phyloP scores from a whole-genome alignment of 2,888 invertebrate genomes.

The Cheilosia soror region DNA sequence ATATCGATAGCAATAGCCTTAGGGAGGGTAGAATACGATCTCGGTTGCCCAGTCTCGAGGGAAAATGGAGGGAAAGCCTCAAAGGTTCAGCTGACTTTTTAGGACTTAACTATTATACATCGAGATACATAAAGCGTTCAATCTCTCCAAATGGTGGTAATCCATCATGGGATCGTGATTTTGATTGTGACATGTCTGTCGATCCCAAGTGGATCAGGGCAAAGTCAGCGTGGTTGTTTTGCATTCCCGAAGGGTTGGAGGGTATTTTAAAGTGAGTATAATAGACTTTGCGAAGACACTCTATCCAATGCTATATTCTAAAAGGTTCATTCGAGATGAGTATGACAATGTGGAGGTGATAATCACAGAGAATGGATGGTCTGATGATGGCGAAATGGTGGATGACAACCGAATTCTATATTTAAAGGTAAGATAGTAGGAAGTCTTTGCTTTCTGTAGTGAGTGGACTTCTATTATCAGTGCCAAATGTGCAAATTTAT shows the following conservation, averaged over 20 bases:
- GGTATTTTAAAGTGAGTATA: slow-evolving; percentile 33
- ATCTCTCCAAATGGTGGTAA: slow-evolving; percentile 77
- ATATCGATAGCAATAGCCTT: slow-evolving; percentile 79
- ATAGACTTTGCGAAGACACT: neutral
- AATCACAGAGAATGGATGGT: slow-evolving; percentile 87
- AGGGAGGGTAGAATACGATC: slow-evolving; percentile 79
- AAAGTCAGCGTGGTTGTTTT: slow-evolving; percentile 79
- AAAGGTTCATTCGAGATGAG: slow-evolving; percentile 85
- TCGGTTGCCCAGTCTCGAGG: slow-evolving; percentile 76
- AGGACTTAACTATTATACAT: slow-evolving; percentile 80
- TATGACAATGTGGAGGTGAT: slow-evolving; percentile 85
- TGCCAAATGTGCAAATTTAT: too few relatives aligned
- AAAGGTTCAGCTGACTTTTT: slow-evolving; percentile 79
- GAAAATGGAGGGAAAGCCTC: slow-evolving; percentile 75
- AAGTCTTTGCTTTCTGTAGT: too few relatives aligned
- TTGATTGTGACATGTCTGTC: slow-evolving; percentile 73
- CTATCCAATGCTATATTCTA: slow-evolving; percentile 52
- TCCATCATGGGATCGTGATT: slow-evolving; percentile 85
- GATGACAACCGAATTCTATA: slow-evolving; percentile 81
- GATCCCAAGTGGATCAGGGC: slow-evolving; percentile 78
- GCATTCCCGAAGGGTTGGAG: slow-evolving; percentile 76
- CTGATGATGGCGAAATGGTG: slow-evolving; percentile 83
- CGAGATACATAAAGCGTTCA: slow-evolving; percentile 77
- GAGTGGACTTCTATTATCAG: too few relatives aligned
- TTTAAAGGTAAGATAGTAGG: slow-evolving; percentile 76